Base-by-base conservation (phyloP, 2,113 vertebrate genomes). In the Lagopus muta region DNA sequence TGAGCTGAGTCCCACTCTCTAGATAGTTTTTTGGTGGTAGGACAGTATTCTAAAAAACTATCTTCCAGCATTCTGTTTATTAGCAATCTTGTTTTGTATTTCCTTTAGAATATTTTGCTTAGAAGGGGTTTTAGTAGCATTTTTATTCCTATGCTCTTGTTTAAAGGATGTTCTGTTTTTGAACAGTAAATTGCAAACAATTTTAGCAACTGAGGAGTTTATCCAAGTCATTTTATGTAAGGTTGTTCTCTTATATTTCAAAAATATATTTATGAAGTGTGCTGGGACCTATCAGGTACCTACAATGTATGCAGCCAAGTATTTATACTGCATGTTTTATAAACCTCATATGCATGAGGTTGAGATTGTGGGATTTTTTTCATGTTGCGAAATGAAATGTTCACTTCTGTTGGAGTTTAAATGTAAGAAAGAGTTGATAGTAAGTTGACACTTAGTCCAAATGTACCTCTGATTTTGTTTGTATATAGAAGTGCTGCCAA, bases 161-260 rank as follows among this genome's bases (percentile, higher is more conserved):
- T 82, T 85, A 50, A 36, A 85, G 32, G 8, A 36, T 79, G 34
- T 55, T 76, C 36, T 38, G 45, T 82, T 4, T 60, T 9, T 5
- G 58, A 20, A 5, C 18, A 80, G 70, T 57, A 64, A 74, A 34
- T 17, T 66, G 22, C 15, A 14, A 36, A 69, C 27, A 73, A 66
- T 66, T 80, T 73, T 52, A 73, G 5, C 58, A 93, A 13, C 8
- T 61, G n/a, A 32, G 40, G 12, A 27, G 52, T 72, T 91, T 40
- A 54, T 58, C 45, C 10, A 19, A 28, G 27, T 67, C 0, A 0
- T 24, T 65, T 3, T 25, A 28, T 40, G 15, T 38, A 62, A 40
- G 36, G 17, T 27, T 62, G 3, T 38, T 77, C 65, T 58, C 57
- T 42, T 80, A 45, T 3, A 36, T 69, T 79, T 93, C 70, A 64